Conservation (phyloP, 2,797 vertebrate species). For the Squalus acanthias region DNA sequence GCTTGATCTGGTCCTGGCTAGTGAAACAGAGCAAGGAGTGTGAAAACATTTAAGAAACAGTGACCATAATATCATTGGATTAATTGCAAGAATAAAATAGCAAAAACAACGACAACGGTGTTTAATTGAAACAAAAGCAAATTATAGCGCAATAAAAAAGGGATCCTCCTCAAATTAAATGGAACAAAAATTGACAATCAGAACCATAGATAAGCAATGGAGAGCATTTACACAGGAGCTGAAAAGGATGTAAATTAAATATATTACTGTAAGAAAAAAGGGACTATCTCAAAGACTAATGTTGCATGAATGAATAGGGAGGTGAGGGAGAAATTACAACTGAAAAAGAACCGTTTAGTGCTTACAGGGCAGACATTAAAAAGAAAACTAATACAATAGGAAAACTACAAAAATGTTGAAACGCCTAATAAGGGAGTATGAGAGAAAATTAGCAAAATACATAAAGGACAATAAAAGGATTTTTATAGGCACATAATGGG, state of each 20-base stretch:
- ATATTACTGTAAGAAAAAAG: background rate
- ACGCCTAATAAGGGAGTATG: background rate
- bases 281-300: background rate
- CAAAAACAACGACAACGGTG: background rate
- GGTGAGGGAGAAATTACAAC: background rate
- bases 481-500: background rate
- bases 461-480: background rate
- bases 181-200: background rate
- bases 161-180: background rate
- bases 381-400: background rate
- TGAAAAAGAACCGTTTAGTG: background rate
- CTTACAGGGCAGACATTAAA: background rate
- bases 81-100: background rate
- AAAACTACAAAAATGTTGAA: background rate
- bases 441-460: background rate
- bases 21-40: background rate
- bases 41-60: background rate
- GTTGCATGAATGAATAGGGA: background rate
- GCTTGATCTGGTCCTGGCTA: background rate
- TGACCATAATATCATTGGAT: background rate
- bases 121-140: conserved; percentile 1
- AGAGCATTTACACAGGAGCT: background rate
- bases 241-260: background rate
- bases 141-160: background rate
- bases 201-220: background rate